Conservation (phyloP, 2,888 invertebrate species). For the Arctia plantaginis region DNA sequence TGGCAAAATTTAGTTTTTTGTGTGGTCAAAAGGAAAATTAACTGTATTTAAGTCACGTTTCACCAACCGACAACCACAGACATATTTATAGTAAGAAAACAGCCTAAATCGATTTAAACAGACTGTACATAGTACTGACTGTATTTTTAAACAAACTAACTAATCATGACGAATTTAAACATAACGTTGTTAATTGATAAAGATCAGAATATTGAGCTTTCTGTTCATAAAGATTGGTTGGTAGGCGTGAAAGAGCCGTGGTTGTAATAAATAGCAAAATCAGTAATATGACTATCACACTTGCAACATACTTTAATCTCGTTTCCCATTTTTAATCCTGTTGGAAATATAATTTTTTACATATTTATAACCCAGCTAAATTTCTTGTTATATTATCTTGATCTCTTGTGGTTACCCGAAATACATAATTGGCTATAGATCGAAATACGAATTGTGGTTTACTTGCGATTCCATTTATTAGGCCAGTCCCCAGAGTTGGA, state of each 20-base stretch:
- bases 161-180: neutral
- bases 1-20: slow-evolving; percentile 62
- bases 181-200: neutral
- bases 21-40: slow-evolving; percentile 54
- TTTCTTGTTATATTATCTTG: slow-evolving; percentile 2
- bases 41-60: slow-evolving; percentile 65
- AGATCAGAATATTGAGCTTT: neutral
- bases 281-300: too few relatives aligned
- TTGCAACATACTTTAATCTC: too few relatives aligned
- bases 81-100: slow-evolving; percentile 32
- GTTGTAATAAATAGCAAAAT: too few relatives aligned
- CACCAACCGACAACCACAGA: slow-evolving; percentile 31
- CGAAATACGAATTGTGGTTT: slow-evolving; percentile 16
- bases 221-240: neutral
- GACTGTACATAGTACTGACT: slow-evolving; percentile 13
- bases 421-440: slow-evolving; percentile 19
- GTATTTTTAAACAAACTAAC: neutral
- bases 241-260: too few relatives aligned
- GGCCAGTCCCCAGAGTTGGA: slow-evolving; percentile 8
- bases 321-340: too few relatives aligned
- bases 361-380: neutral
- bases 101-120: slow-evolving; percentile 26
- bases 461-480: slow-evolving; percentile 10
- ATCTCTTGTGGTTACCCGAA: slow-evolving; percentile 12
- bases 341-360: neutral